A percentile compares a stretch with the other conserved stretches of the same genome.
phyloP scores from a whole-genome alignment of 2,113 vertebrate species.

The Python bivittatus region DNA sequence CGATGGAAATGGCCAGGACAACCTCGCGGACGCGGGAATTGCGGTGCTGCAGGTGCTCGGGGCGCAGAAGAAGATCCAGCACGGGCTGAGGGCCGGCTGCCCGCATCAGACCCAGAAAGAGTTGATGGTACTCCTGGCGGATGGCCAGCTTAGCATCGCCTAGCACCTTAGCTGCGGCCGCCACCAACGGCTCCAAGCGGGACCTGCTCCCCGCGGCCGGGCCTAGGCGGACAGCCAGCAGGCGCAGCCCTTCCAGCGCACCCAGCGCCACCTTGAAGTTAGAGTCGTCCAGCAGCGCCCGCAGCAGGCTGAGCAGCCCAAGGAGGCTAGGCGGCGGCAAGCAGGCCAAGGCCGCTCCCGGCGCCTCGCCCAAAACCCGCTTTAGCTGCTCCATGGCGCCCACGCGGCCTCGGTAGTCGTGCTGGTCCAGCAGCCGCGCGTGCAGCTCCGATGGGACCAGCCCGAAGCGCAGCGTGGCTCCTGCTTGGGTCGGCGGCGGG shows the following conservation, averaged over 20 bases:
- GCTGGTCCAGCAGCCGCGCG: slow-evolving; percentile 81
- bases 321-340: slow-evolving; percentile 71
- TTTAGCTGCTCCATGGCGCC: slow-evolving; percentile 69
- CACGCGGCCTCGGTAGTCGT: slow-evolving; percentile 83
- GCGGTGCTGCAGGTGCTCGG: slow-evolving; percentile 78
- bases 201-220: slow-evolving; percentile 21
- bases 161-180: slow-evolving; percentile 78
- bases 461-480: slow-evolving; percentile 68
- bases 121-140: slow-evolving; percentile 80
- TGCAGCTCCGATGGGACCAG: slow-evolving; percentile 86
- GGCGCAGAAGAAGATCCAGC: slow-evolving; percentile 76
- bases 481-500: not conserved
- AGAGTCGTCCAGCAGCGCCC: slow-evolving; percentile 79
- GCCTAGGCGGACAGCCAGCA: slow-evolving; percentile 81
- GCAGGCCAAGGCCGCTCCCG: slow-evolving; percentile 52
- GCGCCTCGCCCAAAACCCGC: slow-evolving; percentile 66
- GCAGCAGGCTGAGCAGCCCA: slow-evolving; percentile 80
- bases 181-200: slow-evolving; percentile 75
- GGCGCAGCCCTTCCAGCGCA: slow-evolving; percentile 80
- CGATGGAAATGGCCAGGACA: slow-evolving; percentile 81
- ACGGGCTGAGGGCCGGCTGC: slow-evolving; percentile 77
- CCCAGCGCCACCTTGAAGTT: slow-evolving; percentile 87
- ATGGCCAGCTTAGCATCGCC: slow-evolving; percentile 80
- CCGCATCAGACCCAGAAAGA: slow-evolving; percentile 81
- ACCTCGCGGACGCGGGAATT: slow-evolving; percentile 83